Percentiles rank a stretch among this genome's conserved stretches.
Evolutionary conservation across 2,113 vertebrate genomes (phyloP).

Genomic region (Epinephelus lanceolatus): DNA sequence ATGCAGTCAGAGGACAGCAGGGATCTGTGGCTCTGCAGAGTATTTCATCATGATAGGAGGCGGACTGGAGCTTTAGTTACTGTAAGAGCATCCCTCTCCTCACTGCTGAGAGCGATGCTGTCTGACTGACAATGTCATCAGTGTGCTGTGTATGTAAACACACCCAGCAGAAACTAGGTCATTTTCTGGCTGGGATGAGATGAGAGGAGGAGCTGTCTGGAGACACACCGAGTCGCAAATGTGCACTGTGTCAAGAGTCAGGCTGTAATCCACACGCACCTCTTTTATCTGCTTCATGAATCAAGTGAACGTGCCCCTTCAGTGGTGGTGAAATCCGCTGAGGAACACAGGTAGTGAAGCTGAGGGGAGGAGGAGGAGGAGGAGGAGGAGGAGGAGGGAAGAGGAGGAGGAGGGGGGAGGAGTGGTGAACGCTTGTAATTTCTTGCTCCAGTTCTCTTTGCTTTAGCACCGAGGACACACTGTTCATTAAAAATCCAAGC

Average conservation of each 20-base stretch:
- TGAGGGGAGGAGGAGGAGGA: neutral
- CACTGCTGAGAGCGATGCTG: slow-evolving; percentile 41
- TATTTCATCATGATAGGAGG: slow-evolving; percentile 65
- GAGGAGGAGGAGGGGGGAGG: neutral
- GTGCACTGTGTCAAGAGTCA: slow-evolving; percentile 56
- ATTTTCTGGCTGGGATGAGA: slow-evolving; percentile 66
- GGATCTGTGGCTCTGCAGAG: slow-evolving; percentile 58
- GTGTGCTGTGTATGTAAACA: slow-evolving; percentile 68
- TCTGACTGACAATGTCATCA: slow-evolving; percentile 75
- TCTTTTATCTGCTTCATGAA: slow-evolving; percentile 59
- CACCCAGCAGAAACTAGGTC: slow-evolving; percentile 76
- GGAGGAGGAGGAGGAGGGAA: neutral
- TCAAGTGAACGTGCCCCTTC: slow-evolving; percentile 48
- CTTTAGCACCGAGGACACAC: slow-evolving; percentile 47
- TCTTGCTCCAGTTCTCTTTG: slow-evolving; percentile 65
- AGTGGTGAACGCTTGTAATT: slow-evolving; percentile 49
- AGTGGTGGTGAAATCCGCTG: slow-evolving; percentile 53
- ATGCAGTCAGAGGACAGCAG: slow-evolving; percentile 64
- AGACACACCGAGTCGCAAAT: slow-evolving; percentile 42
- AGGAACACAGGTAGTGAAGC: slow-evolving; percentile 56
- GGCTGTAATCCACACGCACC: slow-evolving; percentile 51
- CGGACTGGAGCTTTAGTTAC: slow-evolving; percentile 55
- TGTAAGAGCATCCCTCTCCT: slow-evolving; percentile 53
- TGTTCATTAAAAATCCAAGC: slow-evolving; percentile 62
- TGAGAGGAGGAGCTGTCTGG: slow-evolving; percentile 58